Percentiles rank a stretch among this genome's conserved stretches.
Evolutionary conservation across 2,113 vertebrate genomes (phyloP).

Genomic region (Galbula dea): DNA sequence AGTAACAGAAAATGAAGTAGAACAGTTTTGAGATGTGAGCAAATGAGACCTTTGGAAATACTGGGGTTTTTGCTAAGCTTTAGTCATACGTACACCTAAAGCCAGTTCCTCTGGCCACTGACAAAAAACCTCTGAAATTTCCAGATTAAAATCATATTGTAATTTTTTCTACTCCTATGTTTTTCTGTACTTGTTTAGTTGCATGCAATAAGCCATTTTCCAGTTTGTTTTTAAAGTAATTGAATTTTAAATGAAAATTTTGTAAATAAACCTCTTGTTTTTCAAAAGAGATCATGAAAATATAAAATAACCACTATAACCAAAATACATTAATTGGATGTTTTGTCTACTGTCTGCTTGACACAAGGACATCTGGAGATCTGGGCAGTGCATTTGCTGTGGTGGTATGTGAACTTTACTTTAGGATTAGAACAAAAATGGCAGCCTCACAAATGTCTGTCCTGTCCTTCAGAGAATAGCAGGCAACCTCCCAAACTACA

Average conservation of each 20-base stretch:
- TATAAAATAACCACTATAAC: neutral
- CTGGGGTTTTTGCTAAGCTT: neutral
- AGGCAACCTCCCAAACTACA: neutral
- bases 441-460: conserved; percentile 40
- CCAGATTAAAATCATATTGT: neutral
- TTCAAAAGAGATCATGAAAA: neutral
- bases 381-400: conserved; percentile 47
- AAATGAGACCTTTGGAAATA: neutral
- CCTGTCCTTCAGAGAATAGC: conserved; percentile 28
- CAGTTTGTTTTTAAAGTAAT: neutral
- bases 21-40: neutral
- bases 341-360: conserved; percentile 11
- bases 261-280: neutral
- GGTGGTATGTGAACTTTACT: conserved; percentile 63
- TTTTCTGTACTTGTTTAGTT: neutral
- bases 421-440: conserved; percentile 67
- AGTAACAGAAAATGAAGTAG: neutral
- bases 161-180: neutral
- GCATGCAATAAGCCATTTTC: neutral
- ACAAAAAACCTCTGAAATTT: neutral
- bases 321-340: neutral
- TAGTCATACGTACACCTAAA: neutral
- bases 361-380: conserved; percentile 50
- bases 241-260: neutral
- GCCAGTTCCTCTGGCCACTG: neutral